phyloP scores from a whole-genome alignment of 2,888 invertebrate genomes.

The Smittia sp. region DNA sequence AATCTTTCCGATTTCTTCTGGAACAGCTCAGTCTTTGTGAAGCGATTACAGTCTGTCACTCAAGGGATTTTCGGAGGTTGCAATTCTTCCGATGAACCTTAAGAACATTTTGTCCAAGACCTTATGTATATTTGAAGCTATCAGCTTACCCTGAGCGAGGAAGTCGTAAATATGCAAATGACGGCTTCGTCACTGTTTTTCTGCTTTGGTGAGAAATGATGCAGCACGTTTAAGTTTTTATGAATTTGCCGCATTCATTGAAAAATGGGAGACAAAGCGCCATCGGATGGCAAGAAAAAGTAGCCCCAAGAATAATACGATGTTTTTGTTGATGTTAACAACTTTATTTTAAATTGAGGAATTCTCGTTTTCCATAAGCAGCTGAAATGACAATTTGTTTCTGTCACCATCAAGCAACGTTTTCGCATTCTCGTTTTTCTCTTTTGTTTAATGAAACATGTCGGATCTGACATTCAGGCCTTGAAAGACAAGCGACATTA shows the following conservation, averaged over 20 bases:
- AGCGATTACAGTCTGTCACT: too few species aligned
- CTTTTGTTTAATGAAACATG: not conserved
- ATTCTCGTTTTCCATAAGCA: not conserved
- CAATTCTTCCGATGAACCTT: too few species aligned
- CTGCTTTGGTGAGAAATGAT: not conserved
- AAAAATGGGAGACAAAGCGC: not conserved
- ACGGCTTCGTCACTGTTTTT: not conserved
- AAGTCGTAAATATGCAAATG: too few species aligned
- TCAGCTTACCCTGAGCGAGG: too few species aligned
- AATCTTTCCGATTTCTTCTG: too few species aligned
- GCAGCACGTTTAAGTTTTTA: not conserved
- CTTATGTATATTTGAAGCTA: too few species aligned
- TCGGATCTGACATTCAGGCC: not conserved
- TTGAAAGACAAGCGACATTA: not conserved
- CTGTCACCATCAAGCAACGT: not conserved
- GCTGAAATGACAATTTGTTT: conserved; percentile 6
- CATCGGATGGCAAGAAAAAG: not conserved
- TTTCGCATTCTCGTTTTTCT: not conserved
- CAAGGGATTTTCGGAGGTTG: too few species aligned
- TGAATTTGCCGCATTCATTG: not conserved
- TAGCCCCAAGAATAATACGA: not conserved
- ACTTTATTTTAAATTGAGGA: not conserved
- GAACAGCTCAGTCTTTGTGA: too few species aligned
- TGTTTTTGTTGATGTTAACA: conserved; percentile 7
- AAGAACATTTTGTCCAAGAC: too few species aligned